Conservation (phyloP, 2,113 vertebrate genomes). For the Lichenostomus cassidix region DNA sequence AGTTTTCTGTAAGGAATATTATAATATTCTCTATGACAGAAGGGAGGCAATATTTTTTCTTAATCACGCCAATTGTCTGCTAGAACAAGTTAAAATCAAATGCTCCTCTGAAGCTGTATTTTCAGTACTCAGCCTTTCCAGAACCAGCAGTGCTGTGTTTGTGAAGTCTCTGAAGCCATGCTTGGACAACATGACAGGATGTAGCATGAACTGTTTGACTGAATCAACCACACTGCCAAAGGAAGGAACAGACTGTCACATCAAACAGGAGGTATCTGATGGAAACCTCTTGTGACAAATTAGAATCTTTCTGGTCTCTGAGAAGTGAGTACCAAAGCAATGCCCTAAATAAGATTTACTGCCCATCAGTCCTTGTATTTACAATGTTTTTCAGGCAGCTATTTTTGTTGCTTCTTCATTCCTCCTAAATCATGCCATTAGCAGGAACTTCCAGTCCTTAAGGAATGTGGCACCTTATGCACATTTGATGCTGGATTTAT, state of each 20-base stretch:
- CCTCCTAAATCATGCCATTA: background rate
- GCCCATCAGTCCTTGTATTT: background rate
- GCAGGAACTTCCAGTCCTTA: background rate
- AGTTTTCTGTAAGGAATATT: background rate
- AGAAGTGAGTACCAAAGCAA: background rate
- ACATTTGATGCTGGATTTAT: background rate
- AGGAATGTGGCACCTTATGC: background rate
- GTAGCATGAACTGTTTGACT: background rate
- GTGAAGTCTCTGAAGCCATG: background rate
- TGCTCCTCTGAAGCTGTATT: background rate
- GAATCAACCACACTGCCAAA: background rate
- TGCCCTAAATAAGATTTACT: background rate
- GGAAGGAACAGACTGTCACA: background rate
- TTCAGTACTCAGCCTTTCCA: background rate
- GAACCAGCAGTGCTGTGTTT: background rate
- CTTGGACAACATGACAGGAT: background rate
- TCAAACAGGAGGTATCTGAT: background rate
- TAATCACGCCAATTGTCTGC: background rate
- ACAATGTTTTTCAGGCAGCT: background rate
- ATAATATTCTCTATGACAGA: background rate
- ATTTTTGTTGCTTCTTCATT: background rate
- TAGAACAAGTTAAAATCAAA: conserved; percentile 9
- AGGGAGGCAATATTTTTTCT: background rate
- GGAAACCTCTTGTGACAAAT: background rate
- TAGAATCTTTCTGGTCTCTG: background rate